phyloP scores from a whole-genome alignment of 1,140 invertebrate genomes.

The Anagrus nilaparvatae region DNA sequence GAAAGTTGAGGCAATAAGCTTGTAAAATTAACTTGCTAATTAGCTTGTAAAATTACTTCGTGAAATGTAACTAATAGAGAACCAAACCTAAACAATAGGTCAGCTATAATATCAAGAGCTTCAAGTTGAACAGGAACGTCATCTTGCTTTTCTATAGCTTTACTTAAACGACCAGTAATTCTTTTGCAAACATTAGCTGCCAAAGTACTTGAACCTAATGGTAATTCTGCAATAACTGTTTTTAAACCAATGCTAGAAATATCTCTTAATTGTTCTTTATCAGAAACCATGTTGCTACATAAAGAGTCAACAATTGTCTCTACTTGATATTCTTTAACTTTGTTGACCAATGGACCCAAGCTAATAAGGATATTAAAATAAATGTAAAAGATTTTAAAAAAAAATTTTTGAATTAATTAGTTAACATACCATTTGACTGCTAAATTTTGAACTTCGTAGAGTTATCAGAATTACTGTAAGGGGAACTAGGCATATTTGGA shows the following conservation, averaged over 20 bases:
- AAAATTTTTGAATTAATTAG: too few species aligned
- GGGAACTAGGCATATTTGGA: conserved; percentile 74
- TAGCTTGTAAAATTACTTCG: conserved; percentile 70
- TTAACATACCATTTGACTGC: conserved; percentile 93
- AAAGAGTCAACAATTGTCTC: conserved; percentile 95
- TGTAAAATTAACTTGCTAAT: too few species aligned
- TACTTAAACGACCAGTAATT: conserved; percentile 83
- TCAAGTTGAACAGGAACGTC: conserved; percentile 96
- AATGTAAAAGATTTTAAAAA: too few species aligned
- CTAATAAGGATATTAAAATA: conserved; percentile 58
- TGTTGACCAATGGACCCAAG: conserved; percentile 94
- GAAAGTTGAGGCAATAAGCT: conserved; percentile 88
- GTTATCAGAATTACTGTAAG: conserved; percentile 77
- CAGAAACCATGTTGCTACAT: conserved; percentile 94
- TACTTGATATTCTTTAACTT: conserved; percentile 95
- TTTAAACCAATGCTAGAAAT: conserved; percentile 97
- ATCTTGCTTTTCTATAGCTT: conserved; percentile 88
- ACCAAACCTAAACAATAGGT: conserved; percentile 88
- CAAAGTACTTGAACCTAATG: conserved; percentile 75
- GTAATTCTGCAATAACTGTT: conserved; percentile 93
- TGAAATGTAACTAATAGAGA: conserved; percentile 81
- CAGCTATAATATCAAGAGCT: conserved; percentile 90
- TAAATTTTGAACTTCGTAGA: conserved; percentile 97
- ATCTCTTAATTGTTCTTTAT: conserved; percentile 93
- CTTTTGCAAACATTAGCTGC: conserved; percentile 91